Evolutionary conservation across 2,113 vertebrate genomes (phyloP).

Genomic region (Oryzias curvinotus): DNA sequence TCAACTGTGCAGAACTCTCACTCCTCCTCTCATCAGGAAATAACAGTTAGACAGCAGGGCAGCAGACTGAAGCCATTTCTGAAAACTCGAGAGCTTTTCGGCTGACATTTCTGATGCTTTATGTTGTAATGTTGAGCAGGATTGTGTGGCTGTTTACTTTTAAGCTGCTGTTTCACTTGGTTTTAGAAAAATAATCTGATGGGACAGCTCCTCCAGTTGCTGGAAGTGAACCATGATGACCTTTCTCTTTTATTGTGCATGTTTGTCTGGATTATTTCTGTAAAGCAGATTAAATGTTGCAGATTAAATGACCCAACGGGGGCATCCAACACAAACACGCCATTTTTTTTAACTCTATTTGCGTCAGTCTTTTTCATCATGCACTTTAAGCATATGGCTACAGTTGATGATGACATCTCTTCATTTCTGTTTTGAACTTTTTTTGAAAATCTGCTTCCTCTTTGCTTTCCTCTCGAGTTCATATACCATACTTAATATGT

Average conservation of each 20-base stretch:
- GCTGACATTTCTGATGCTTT: not conserved
- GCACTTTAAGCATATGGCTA: not conserved
- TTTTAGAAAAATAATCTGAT: slow-evolving; percentile 38
- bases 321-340: slow-evolving; percentile 4
- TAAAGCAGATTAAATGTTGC: slow-evolving; percentile 25
- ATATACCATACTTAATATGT: too few species aligned
- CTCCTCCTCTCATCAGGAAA: too few species aligned
- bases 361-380: not conserved
- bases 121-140: not conserved
- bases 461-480: too few species aligned
- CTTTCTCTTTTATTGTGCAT: slow-evolving; percentile 2
- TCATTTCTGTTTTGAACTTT: too few species aligned
- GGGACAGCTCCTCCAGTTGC: slow-evolving; percentile 32
- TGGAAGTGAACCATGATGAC: slow-evolving; percentile 23
- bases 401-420: too few species aligned
- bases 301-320: slow-evolving; percentile 4
- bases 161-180: slow-evolving; percentile 42
- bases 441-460: too few species aligned
- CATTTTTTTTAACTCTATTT: not conserved
- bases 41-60: too few species aligned
- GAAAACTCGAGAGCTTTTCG: too few species aligned
- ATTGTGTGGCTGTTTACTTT: slow-evolving; percentile 6
- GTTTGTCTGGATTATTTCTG: slow-evolving; percentile 25
- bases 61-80: too few species aligned
- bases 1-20: not conserved